Evolutionary conservation across 2,113 vertebrate genomes (phyloP).

Genomic region (Archilochus colubris): DNA sequence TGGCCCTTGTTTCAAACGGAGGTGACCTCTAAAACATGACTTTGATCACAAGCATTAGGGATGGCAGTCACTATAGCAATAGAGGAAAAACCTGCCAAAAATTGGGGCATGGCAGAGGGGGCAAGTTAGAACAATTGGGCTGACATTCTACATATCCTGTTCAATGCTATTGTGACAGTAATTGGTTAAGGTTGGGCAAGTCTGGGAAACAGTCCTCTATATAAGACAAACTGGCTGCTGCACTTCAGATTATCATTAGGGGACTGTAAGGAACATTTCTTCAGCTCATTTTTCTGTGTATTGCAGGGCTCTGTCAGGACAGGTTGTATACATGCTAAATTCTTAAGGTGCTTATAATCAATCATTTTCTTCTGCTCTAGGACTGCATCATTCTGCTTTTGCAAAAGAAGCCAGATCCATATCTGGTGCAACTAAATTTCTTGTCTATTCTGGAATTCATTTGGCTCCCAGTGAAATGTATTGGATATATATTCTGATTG

Average conservation of each 20-base stretch:
- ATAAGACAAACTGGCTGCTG: background rate
- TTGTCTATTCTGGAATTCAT: background rate
- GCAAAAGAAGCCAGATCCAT: background rate
- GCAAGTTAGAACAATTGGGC: constrained; percentile 41
- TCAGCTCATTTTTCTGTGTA: background rate
- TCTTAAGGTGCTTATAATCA: background rate
- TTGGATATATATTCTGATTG: background rate
- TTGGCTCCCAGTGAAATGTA: background rate
- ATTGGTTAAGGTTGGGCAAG: constrained; percentile 68
- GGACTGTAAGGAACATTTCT: background rate
- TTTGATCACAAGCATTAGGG: constrained; percentile 63
- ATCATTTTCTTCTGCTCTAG: background rate
- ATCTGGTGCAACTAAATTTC: background rate
- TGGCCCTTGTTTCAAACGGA: constrained; percentile 4
- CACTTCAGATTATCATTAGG: background rate
- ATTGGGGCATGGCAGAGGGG: constrained; percentile 23
- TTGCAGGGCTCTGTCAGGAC: background rate
- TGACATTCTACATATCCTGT: background rate
- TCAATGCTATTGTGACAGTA: background rate
- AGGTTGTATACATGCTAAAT: background rate
- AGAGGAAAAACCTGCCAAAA: constrained; percentile 27
- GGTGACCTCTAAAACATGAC: constrained; percentile 39
- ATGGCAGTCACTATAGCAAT: constrained; percentile 38
- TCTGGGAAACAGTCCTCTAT: background rate
- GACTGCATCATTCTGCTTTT: background rate